phyloP scores from a whole-genome alignment of 2,888 invertebrate species.

The Caenorhabditis zanzibari region DNA sequence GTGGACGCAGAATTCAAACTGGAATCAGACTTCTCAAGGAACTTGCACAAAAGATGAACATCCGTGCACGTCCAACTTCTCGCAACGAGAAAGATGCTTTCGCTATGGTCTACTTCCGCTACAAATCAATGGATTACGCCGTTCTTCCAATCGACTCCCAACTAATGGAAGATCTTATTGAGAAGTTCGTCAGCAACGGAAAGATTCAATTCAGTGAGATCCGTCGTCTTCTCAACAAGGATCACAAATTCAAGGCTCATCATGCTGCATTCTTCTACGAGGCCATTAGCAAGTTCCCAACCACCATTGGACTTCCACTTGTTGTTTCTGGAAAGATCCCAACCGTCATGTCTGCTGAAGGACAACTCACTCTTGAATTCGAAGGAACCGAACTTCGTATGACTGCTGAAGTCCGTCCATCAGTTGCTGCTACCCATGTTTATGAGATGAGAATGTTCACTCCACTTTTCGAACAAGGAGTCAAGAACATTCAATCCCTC shows the following conservation, averaged over 20 bases:
- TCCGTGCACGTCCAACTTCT: conserved; percentile 65
- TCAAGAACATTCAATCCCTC: conserved; percentile 72
- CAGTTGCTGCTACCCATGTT: conserved; percentile 70
- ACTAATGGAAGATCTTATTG: conserved; percentile 63
- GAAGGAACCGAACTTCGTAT: conserved; percentile 54
- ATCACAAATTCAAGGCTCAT: conserved; percentile 61
- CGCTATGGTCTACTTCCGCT: conserved; percentile 72
- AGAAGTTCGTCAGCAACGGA: conserved; percentile 65
- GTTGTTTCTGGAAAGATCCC: conserved; percentile 69
- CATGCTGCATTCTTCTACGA: conserved; percentile 69
- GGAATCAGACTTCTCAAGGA: conserved; percentile 65
- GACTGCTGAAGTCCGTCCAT: conserved; percentile 65
- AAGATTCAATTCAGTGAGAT: conserved; percentile 57
- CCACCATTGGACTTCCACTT: conserved; percentile 78
- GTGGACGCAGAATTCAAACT: conserved; percentile 65
- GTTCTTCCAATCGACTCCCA: conserved; percentile 77
- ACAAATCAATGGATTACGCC: conserved; percentile 78
- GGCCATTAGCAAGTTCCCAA: conserved; percentile 72
- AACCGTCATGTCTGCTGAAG: conserved; percentile 67
- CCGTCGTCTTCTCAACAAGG: conserved; percentile 67
- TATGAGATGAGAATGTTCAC: conserved; percentile 70
- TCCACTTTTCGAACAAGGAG: conserved; percentile 76
- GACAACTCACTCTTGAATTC: conserved; percentile 54
- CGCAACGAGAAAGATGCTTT: conserved; percentile 56
- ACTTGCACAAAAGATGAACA: conserved; percentile 75